phyloP scores from a whole-genome alignment of 2,113 vertebrate species.

The Thamnophis sirtalis region DNA sequence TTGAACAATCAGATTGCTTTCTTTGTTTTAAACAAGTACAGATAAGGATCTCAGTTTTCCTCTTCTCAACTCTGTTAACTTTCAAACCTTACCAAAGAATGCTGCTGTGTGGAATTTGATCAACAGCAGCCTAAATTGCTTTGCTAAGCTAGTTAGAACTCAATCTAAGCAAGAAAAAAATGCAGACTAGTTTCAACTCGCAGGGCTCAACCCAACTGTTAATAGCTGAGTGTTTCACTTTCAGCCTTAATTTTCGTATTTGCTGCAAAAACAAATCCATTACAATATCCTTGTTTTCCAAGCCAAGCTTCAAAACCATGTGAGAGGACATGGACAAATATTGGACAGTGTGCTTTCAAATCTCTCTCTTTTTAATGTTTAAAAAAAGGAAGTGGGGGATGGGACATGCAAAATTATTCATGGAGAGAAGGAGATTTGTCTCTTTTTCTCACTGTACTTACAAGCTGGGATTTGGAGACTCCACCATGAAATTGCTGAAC shows the following conservation, averaged over 20 bases:
- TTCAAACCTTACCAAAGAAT: slow-evolving; percentile 24
- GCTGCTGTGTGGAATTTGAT: neutral
- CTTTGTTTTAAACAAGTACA: slow-evolving; percentile 30
- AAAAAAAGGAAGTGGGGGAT: neutral
- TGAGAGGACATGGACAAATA: neutral
- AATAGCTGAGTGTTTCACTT: neutral
- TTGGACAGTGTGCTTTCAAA: neutral
- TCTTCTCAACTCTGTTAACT: neutral
- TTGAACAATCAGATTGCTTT: neutral
- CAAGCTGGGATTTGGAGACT: neutral
- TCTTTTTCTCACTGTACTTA: neutral
- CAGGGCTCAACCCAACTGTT: neutral
- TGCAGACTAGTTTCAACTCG: slow-evolving; percentile 14
- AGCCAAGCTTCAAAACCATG: neutral
- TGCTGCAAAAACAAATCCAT: neutral
- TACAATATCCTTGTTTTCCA: neutral
- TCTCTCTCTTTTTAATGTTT: neutral
- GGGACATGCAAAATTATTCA: neutral
- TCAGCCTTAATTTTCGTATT: neutral
- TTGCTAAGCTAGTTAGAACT: slow-evolving; percentile 7
- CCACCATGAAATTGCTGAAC: neutral
- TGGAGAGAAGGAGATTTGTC: neutral
- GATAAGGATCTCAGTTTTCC: slow-evolving; percentile 29
- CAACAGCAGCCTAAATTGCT: neutral
- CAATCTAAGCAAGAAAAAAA: slow-evolving; percentile 11